Percentiles rank a stretch among this genome's conserved stretches.
Evolutionary conservation across 2,113 vertebrate genomes (phyloP).

Genomic region (Sapajus apella): DNA sequence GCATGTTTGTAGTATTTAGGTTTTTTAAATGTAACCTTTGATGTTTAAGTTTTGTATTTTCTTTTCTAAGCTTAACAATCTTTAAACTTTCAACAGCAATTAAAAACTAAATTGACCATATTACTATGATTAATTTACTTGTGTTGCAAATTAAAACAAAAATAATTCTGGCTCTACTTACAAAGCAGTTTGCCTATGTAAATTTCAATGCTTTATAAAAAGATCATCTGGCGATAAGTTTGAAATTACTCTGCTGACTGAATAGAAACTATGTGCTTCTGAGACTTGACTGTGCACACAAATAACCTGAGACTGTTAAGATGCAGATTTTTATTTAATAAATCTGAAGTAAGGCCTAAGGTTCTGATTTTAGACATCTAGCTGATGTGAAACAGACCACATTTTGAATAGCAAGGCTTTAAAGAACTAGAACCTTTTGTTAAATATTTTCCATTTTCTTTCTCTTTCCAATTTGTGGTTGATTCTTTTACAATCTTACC

Average conservation of each 20-base stretch:
- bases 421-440: background rate
- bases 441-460: background rate
- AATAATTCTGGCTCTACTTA: background rate
- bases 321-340: background rate
- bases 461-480: background rate
- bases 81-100: background rate
- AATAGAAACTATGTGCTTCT: background rate
- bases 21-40: background rate
- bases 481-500: background rate
- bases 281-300: background rate
- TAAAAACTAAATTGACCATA: conserved; percentile 26
- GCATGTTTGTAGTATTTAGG: background rate
- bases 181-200: conserved; percentile 21
- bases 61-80: background rate
- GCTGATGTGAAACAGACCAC: background rate
- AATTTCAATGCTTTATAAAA: conserved; percentile 10
- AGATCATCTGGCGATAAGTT: background rate
- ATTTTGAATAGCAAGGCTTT: background rate
- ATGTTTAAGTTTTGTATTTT: background rate
- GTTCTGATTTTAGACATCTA: background rate
- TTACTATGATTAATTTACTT: background rate
- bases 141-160: conserved; percentile 4
- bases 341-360: background rate
- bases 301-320: background rate
- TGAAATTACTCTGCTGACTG: background rate